phyloP scores from a whole-genome alignment of 2,888 invertebrate genomes.

The Acrobasis repandana region DNA sequence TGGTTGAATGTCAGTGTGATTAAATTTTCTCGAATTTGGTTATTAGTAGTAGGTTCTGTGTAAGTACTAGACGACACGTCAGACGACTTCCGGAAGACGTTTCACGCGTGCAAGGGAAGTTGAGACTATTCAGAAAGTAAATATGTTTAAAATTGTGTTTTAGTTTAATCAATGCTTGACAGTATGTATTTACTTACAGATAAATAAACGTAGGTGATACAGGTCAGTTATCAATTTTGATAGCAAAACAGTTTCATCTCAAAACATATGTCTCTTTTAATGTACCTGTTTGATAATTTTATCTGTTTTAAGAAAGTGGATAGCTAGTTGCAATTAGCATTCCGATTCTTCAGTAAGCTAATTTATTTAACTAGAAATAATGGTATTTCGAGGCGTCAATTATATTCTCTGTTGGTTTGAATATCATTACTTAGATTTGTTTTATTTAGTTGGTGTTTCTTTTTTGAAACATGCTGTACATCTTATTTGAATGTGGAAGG shows the following conservation, averaged over 20 bases:
- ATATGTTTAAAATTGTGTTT: not conserved
- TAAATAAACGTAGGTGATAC: not conserved
- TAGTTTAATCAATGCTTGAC: not conserved
- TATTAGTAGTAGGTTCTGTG: constrained; percentile 35
- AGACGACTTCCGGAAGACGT: constrained; percentile 55
- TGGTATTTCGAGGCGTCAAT: too few relatives aligned
- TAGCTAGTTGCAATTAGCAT: too few relatives aligned
- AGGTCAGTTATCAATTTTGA: not conserved
- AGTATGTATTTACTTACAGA: not conserved
- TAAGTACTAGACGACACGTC: constrained; percentile 58
- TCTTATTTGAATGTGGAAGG: too few relatives aligned
- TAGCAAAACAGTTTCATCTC: not conserved
- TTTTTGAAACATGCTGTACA: too few relatives aligned
- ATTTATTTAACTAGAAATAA: too few relatives aligned
- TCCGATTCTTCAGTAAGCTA: too few relatives aligned
- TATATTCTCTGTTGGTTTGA: too few relatives aligned
- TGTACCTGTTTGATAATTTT: too few relatives aligned
- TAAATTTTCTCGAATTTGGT: constrained; percentile 20
- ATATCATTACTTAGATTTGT: too few relatives aligned
- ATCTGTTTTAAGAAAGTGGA: too few relatives aligned
- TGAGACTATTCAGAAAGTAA: not conserved
- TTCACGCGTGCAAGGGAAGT: constrained; percentile 41
- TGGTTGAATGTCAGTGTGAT: constrained; percentile 28
- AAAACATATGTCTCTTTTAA: not conserved
- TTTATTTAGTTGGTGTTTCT: too few relatives aligned